Conservation (phyloP, 2,113 vertebrate genomes). For the Hypomesus transpacificus region DNA sequence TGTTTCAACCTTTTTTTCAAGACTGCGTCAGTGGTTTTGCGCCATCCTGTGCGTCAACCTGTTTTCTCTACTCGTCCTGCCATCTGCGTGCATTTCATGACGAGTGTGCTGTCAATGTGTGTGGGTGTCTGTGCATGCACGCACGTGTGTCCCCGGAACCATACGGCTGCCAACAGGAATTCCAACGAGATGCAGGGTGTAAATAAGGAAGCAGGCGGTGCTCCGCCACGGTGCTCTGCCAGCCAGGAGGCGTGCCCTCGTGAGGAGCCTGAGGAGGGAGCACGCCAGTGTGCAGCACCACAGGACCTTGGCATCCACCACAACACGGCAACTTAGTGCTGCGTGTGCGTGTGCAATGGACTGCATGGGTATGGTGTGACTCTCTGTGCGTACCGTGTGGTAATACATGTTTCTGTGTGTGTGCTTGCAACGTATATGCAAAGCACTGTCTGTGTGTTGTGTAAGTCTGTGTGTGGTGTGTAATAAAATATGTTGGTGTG, state of each 20-base stretch:
- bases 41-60: background rate
- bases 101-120: background rate
- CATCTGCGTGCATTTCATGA: background rate
- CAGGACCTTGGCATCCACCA: background rate
- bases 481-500: background rate
- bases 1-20: background rate
- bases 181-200: constrained; percentile 21
- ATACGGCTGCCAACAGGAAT: constrained; percentile 16
- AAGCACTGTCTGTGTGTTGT: background rate
- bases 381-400: background rate
- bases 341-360: constrained; percentile 4
- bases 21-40: background rate
- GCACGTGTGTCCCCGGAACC: background rate
- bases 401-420: too few relatives aligned
- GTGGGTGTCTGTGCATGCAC: background rate
- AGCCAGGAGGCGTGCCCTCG: constrained; percentile 9
- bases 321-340: background rate
- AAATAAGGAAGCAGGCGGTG: background rate
- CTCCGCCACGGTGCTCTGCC: background rate
- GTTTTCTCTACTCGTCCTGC: background rate
- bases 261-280: background rate
- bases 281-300: constrained; percentile 22
- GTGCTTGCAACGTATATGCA: too few relatives aligned
- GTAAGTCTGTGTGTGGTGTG: background rate
- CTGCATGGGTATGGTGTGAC: background rate